phyloP scores from a whole-genome alignment of 1,140 invertebrate genomes.

The Muscidifurax raptorellus region DNA sequence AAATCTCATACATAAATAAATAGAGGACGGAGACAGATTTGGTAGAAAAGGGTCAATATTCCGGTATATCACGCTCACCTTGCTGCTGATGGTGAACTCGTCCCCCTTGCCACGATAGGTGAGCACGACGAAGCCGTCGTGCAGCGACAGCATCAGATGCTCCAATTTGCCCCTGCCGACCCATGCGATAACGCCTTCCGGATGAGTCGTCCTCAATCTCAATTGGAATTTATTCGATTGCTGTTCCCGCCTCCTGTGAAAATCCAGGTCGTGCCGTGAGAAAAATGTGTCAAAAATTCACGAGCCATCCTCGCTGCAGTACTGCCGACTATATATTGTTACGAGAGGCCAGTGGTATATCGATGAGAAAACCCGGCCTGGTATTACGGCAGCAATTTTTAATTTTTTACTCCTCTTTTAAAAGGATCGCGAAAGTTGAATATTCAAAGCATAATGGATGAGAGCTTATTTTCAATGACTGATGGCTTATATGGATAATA shows the following conservation, averaged over 20 bases:
- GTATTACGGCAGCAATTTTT: neutral
- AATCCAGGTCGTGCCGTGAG: slow-evolving; percentile 34
- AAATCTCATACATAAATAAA: too few relatives aligned
- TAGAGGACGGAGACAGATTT: neutral
- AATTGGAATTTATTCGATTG: slow-evolving; percentile 80
- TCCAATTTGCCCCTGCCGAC: slow-evolving; percentile 76
- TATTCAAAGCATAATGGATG: neutral
- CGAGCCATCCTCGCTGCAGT: neutral
- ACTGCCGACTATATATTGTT: neutral
- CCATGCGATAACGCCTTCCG: slow-evolving; percentile 80
- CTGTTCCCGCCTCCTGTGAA: slow-evolving; percentile 76
- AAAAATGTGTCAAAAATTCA: slow-evolving; percentile 32
- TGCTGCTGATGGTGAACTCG: slow-evolving; percentile 75
- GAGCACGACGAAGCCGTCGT: slow-evolving; percentile 78
- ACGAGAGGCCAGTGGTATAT: neutral
- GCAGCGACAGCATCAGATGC: slow-evolving; percentile 69
- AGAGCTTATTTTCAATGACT: neutral
- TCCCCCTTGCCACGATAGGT: slow-evolving; percentile 72
- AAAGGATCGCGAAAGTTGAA: neutral
- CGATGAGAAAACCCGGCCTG: neutral
- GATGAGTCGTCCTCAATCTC: slow-evolving; percentile 77
- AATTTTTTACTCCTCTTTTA: neutral
- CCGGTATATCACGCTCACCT: slow-evolving; percentile 67
- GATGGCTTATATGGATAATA: too few relatives aligned
- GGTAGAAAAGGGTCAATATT: neutral